Evolutionary conservation across 2,888 invertebrate species (phyloP).

Genomic region (Rhopalosiphum nymphaeae): DNA sequence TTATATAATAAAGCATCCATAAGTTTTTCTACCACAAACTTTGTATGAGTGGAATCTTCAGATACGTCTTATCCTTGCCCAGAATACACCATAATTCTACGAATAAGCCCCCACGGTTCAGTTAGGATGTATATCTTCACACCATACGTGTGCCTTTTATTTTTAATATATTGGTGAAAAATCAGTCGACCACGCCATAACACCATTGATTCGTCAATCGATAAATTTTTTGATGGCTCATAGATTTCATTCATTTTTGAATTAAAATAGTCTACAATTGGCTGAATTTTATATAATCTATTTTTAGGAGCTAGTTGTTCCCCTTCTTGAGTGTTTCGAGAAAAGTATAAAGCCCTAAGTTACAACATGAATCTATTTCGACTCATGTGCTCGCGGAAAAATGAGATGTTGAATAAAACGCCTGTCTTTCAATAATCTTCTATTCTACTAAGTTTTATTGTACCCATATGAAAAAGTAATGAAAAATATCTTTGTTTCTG

Average conservation of each 20-base stretch:
- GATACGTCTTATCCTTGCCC: conserved; percentile 1
- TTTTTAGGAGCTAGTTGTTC: no score
- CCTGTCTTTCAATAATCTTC: no score
- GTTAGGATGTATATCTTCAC: conserved; percentile 12
- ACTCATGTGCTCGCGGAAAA: no score
- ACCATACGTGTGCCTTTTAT: background rate
- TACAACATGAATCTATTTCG: no score
- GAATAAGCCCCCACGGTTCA: conserved; percentile 31
- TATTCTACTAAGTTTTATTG: no score
- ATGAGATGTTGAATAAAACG: no score
- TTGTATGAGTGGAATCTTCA: conserved; percentile 27
- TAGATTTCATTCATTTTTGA: conserved; percentile 5
- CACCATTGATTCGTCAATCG: conserved; percentile 34
- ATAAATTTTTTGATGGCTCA: conserved; percentile 23
- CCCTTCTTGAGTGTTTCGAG: no score
- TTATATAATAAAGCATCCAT: conserved; percentile 41
- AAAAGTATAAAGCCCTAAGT: no score
- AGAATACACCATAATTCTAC: background rate
- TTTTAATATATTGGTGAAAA: no score
- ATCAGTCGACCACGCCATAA: background rate
- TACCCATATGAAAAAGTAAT: background rate
- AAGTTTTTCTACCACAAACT: conserved; percentile 34
- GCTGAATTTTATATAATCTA: no score
- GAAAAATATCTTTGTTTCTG: background rate
- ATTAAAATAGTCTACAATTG: conserved; percentile 10